phyloP scores from a whole-genome alignment of 2,113 vertebrate genomes.

The Saguinus midas region DNA sequence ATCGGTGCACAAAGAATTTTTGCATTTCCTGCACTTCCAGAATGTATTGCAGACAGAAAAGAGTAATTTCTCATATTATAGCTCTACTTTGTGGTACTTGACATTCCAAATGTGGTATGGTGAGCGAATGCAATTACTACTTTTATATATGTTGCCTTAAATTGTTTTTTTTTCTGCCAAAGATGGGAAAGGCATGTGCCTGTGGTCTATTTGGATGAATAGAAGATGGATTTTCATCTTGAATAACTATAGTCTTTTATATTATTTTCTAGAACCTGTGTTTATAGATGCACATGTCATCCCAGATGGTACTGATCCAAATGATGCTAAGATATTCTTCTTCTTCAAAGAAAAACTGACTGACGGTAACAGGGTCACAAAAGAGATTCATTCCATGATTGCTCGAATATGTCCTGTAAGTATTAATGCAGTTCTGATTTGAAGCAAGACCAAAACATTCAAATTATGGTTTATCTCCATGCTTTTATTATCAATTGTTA shows the following conservation, averaged over 20 bases:
- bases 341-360: conserved; percentile 96
- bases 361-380: conserved; percentile 94
- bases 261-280: conserved; percentile 89
- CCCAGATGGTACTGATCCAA: conserved; percentile 95
- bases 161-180: not conserved
- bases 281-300: conserved; percentile 97
- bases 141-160: not conserved
- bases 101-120: not conserved
- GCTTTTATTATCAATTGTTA: not conserved
- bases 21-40: conserved; percentile 13
- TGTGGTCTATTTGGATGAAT: not conserved
- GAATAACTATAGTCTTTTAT: not conserved
- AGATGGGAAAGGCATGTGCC: not conserved
- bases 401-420: conserved; percentile 98
- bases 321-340: conserved; percentile 96
- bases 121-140: not conserved
- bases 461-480: not conserved
- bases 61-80: not conserved
- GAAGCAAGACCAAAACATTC: not conserved
- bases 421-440: not conserved
- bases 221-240: not conserved
- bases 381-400: conserved; percentile 97
- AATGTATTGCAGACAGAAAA: not conserved
- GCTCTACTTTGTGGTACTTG: conserved; percentile 3
- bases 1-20: not conserved